These are phyloP conservation scores for Chaetorhynchus papuensis DNA, from an alignment of 2,113 vertebrate genomes.

Conservation along the genomic window DNA sequence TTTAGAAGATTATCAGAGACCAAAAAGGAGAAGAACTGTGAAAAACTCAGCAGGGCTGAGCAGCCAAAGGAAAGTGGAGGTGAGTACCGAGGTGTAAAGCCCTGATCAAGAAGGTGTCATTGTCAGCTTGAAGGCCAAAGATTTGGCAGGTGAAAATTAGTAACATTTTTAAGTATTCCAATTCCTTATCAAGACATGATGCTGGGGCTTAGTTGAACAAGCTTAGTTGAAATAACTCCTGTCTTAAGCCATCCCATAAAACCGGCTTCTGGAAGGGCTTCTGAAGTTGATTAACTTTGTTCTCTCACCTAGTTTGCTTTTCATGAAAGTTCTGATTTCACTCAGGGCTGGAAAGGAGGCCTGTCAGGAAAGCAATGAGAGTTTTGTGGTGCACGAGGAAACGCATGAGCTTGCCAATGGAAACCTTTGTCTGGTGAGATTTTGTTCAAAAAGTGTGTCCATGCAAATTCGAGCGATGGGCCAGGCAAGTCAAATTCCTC, in stretches of 20 bases:
- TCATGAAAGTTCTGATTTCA: background rate
- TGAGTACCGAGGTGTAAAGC: background rate
- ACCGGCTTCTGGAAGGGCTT: background rate
- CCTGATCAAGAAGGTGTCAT: background rate
- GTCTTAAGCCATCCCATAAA: background rate
- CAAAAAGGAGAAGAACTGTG: background rate
- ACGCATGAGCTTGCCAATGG: background rate
- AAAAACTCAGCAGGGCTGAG: background rate
- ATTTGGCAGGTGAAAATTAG: background rate
- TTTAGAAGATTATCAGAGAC: background rate
- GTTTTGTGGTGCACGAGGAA: background rate
- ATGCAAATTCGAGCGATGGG: background rate
- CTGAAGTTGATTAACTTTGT: slow-evolving; percentile 14
- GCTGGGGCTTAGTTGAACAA: background rate
- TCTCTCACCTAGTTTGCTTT: background rate
- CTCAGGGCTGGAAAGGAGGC: background rate
- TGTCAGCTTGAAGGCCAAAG: background rate
- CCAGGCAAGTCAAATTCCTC: background rate
- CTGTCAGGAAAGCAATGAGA: background rate
- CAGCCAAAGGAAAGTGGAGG: background rate
- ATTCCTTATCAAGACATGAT: background rate
- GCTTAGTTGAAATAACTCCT: background rate
- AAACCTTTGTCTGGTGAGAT: background rate
- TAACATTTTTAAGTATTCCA: background rate
- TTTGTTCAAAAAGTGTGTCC: background rate